phyloP scores from a whole-genome alignment of 64 coral and sea anemone genomes.

The Porites lutea region DNA sequence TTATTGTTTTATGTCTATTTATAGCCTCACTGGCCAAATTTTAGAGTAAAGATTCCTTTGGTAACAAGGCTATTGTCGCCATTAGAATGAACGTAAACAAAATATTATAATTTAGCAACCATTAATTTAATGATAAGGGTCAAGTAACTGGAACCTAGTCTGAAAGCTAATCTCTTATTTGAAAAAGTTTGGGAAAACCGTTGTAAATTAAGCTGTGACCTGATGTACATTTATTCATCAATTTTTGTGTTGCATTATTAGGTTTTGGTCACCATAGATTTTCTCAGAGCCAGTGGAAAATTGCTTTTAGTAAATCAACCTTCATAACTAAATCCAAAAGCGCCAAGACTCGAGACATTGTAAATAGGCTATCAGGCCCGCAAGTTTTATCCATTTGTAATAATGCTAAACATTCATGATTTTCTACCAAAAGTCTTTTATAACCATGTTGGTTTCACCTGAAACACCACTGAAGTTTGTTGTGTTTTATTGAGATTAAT shows the following conservation, averaged over 20 bases:
- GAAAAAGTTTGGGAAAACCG: no score
- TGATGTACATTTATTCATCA: not conserved
- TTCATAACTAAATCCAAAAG: not conserved
- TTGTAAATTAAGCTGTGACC: not conserved
- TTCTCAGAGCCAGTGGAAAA: not conserved
- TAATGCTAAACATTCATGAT: conserved; percentile 40
- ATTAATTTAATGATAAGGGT: no score
- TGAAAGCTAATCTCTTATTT: no score
- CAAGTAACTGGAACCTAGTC: no score
- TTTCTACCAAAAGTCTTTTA: conserved; percentile 24
- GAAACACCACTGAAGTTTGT: not conserved
- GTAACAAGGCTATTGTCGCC: no score
- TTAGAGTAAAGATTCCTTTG: no score
- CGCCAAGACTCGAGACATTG: conserved; percentile 17
- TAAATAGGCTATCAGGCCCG: conserved; percentile 2
- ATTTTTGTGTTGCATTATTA: not conserved
- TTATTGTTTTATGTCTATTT: no score
- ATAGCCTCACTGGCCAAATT: no score
- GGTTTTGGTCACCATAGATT: not conserved
- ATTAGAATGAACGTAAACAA: no score
- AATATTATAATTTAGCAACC: no score
- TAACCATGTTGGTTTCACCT: not conserved
- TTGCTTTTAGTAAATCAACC: not conserved
- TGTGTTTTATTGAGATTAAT: conserved; percentile 6
- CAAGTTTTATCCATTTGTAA: conserved; percentile 48